Evolutionary conservation across 2,888 invertebrate species (phyloP), one percentile per base, ranked within the genome.

Genomic region (Drosophila ustulata): DNA sequence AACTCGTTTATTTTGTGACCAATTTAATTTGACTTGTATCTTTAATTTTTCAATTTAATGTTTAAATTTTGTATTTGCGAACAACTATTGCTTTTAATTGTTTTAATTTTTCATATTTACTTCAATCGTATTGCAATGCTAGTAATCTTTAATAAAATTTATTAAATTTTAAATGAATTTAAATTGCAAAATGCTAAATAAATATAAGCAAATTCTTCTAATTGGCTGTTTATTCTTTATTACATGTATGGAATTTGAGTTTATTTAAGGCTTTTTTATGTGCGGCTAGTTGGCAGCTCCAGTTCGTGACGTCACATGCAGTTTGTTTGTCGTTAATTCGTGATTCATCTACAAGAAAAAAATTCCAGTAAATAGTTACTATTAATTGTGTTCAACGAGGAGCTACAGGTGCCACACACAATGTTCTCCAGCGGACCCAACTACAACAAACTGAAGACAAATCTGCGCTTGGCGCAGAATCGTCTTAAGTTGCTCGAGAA

Each of bases 361-460:
- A 62, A 58, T 50, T 39, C 18, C 28, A 26, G 55, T 59, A 62
- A 50, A 49, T 45, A 66, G 51, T 6, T 43, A 66, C 50, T 9
- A 13, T 6, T 13, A 62, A 67, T 58, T 52, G 23, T 50, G 11
- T 9, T 23, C 37, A 67, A 4, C 30, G 3, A 57, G 45, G 4
- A 55, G 59, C 66, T 49, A 56, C 39, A 59, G 66, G 50, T 55
- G 53, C 5, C 30, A 30, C 4, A 37, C 32, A 84, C 78, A 70
- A 98, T 98, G 98, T 98, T 98, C 94, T 96, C 97, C 26, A 96
- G 96, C 91, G 96, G 96, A 50, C 96, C 98, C 2, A 99, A 98
- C 93, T 99, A 99, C 90, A 95, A 96, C 1, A 99, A 99, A 93
- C 93, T 99, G 57, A 99, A 99, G 94, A 99, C 99, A 8, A 97